phyloP scores from a whole-genome alignment of 2,113 vertebrate genomes.

The Proterorhinus semilunaris region DNA sequence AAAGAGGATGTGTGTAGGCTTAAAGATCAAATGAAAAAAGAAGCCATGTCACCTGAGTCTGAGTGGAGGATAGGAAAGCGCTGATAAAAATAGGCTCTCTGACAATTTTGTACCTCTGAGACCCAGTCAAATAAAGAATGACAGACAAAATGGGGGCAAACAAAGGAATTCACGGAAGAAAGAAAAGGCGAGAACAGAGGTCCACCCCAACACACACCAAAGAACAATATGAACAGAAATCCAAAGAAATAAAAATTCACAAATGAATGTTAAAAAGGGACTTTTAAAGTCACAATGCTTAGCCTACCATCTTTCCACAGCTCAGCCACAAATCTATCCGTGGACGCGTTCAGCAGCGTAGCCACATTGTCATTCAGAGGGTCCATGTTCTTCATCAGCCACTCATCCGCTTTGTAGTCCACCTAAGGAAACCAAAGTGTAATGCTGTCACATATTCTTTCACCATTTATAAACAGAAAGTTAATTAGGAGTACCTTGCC shows the following conservation, averaged over 20 bases:
- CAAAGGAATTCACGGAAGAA: constrained; percentile 45
- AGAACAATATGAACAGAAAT: constrained; percentile 55
- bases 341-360: constrained; percentile 92
- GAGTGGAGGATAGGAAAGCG: constrained; percentile 79
- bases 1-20: constrained; percentile 31
- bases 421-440: constrained; percentile 74
- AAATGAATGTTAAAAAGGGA: neutral
- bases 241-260: neutral
- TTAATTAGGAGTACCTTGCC: constrained; percentile 85
- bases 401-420: constrained; percentile 96
- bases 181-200: constrained; percentile 55
- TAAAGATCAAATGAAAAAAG: constrained; percentile 37
- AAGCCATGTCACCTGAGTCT: constrained; percentile 87
- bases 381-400: constrained; percentile 99
- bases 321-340: constrained; percentile 95
- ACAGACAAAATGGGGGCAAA: constrained; percentile 50
- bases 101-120: constrained; percentile 90
- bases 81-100: constrained; percentile 94
- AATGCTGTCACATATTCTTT: neutral
- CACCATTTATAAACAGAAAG: neutral
- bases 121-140: constrained; percentile 40
- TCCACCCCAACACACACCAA: constrained; percentile 46
- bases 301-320: constrained; percentile 96
- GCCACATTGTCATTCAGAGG: constrained; percentile 95
- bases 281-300: neutral